Base-by-base conservation (phyloP, 2,113 vertebrate species). In the Bubalus kerabau region DNA sequence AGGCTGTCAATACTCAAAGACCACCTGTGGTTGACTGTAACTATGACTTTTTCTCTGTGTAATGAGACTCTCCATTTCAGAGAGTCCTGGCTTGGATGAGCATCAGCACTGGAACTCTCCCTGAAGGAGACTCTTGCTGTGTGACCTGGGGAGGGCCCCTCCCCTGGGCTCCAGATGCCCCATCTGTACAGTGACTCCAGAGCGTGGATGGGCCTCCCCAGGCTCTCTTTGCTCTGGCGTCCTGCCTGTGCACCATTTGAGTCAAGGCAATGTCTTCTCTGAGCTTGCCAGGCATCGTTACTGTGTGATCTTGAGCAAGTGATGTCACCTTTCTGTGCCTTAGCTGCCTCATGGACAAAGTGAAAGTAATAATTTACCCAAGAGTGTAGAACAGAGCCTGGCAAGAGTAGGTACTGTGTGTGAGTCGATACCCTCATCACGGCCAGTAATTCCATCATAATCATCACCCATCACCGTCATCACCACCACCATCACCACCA, bases 251-350 rank as follows among this genome's bases (percentile, higher is more conserved):
- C 13, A 28, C 5, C 50, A 43, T 46, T 52, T 81, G 87, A 48
- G 12, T 54, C 88, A 12, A 40, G 30, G 60, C 28, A 23, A 28
- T 24, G 26, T 46, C 71, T 81, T 59, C 59, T 60, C 87, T 71
- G 82, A 71, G 32, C 16, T 54, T 52, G 5, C 14, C 56, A 48
- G 62, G 43, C 52, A 14, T 23, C 57, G 2, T 54, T 50, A 24
- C 17, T n/a, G 17, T 28, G 36, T 15, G 85, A 60, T 40, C 57
- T 26, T 46, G 43, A 78, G 23, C 6, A 24, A 87, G 46, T 36
- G 28, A 90, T 2, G 36, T 86, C 36, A 60, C 30, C n/a, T 59
- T 26, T 87, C 52, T 48, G 16, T 90, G 94, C 48, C 50, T 96
- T 21, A 7, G n/a, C 17, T 67, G 26, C 48, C 43, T 52, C 50